phyloP scores from a whole-genome alignment of 2,113 vertebrate genomes.

The Urocolius indicus region DNA sequence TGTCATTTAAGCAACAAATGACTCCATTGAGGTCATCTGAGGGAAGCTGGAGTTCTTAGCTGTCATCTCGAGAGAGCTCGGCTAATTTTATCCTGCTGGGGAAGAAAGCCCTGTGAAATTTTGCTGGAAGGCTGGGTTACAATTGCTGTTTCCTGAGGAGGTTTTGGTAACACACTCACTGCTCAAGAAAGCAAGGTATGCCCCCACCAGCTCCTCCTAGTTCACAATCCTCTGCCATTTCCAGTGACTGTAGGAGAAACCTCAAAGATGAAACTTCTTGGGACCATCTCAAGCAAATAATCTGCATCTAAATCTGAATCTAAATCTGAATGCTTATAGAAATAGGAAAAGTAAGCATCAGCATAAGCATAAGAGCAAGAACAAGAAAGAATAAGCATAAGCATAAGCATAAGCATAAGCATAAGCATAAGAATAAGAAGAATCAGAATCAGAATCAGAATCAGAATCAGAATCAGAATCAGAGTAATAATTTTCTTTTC shows the following conservation, averaged over 20 bases:
- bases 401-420: no score
- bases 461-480: no score
- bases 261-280: background rate
- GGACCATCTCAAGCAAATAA: background rate
- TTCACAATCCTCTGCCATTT: background rate
- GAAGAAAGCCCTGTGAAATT: slow-evolving; percentile 55
- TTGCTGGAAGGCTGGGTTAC: slow-evolving; percentile 21
- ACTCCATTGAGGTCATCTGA: slow-evolving; percentile 83
- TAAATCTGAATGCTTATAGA: no score
- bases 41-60: slow-evolving; percentile 68
- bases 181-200: background rate
- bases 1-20: slow-evolving; percentile 90
- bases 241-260: background rate
- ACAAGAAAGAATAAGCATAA: no score
- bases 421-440: no score
- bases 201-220: background rate
- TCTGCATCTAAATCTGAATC: no score
- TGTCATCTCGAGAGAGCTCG: slow-evolving; percentile 48
- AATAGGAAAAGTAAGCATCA: no score
- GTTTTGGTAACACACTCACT: background rate
- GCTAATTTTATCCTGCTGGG: slow-evolving; percentile 77
- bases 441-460: no score
- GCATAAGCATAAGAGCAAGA: no score
- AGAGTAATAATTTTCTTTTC: background rate
- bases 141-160: slow-evolving; percentile 36